Base-by-base conservation (phyloP, 2,113 vertebrate species). In the Xiphorhynchus elegans region DNA sequence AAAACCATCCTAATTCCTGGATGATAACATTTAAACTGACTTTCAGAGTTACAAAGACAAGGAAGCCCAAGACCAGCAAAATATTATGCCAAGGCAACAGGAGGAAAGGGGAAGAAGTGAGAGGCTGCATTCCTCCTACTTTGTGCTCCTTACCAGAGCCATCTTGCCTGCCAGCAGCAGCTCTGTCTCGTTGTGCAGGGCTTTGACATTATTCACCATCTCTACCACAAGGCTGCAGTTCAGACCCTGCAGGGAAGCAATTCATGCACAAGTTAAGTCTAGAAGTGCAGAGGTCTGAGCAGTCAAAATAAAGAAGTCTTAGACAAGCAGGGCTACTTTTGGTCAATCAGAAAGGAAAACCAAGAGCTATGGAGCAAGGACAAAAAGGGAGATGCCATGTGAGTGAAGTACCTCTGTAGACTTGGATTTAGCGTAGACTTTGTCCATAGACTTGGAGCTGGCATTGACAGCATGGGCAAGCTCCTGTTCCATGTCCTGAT, bases 381-480 rank as follows among this genome's bases (percentile, higher is more conserved):
- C 13, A 47, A 92, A 75, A 39, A 16, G 14, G 25, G 52, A 85
- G 15, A 49, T 23, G 23, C 35, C 26, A 66, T 72, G 60, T 42
- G 58, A 59, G n/a, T 44, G 64, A 92, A 93, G 13, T 97, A 99
- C 99, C 98, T 98, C 98, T 13, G 98, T 79, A 90, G 97, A 97
- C 77, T 99, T 98, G 94, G 99, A 98, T 97, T 98, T 98, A 73
- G 98, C 98, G 33, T 99, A 99, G 89, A 99, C 99, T 17, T 98
- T 98, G 75, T 99, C 99, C 99, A 99, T 99, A 93, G 99, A 98
- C 96, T 99, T 99, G 44, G 98, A 99, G 97, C 99, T 99, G 97
- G 99, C 99, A 21, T 99, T 99, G 96, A 99, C 99, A 1, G 99
- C 99, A 11, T 99, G 99, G 49, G 99, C 99, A 37, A 99, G 98